A percentile compares a stretch with the other conserved stretches of the same genome.
Evolutionary conservation across 1,140 invertebrate genomes (phyloP).

Genomic region (Watersipora subatra): DNA sequence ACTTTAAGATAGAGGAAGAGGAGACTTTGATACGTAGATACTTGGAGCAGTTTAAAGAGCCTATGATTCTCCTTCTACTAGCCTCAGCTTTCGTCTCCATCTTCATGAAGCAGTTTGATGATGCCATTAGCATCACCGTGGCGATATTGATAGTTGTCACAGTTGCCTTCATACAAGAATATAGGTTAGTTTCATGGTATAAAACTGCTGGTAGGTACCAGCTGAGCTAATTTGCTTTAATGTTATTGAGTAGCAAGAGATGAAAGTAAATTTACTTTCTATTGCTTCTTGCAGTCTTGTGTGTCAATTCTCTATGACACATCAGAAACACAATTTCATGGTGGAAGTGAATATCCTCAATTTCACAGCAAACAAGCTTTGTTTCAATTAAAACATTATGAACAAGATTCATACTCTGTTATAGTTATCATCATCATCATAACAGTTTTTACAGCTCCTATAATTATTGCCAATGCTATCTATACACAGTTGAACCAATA

Average conservation of each 20-base stretch:
- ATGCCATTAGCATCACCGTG: conserved; percentile 94
- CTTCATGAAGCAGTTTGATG: conserved; percentile 92
- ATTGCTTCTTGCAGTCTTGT: background rate
- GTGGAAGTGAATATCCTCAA: too few relatives aligned
- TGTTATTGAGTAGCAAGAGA: background rate
- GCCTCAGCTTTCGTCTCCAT: conserved; percentile 90
- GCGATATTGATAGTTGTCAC: conserved; percentile 92
- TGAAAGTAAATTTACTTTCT: background rate
- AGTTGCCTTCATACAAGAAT: conserved; percentile 85
- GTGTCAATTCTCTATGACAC: background rate
- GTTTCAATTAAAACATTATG: too few relatives aligned
- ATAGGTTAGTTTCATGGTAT: conserved; percentile 4
- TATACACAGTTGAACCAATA: too few relatives aligned
- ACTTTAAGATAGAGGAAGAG: conserved; percentile 1
- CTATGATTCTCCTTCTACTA: conserved; percentile 81
- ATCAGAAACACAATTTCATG: too few relatives aligned
- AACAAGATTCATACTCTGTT: too few relatives aligned
- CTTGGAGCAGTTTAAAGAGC: conserved; percentile 74
- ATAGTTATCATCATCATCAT: too few relatives aligned
- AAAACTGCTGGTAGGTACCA: background rate
- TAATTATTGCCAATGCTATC: too few relatives aligned
- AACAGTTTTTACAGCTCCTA: too few relatives aligned
- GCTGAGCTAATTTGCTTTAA: background rate
- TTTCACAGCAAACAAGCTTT: too few relatives aligned
- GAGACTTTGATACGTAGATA: background rate